These are phyloP conservation scores for Drosophila subobscura DNA, from an alignment of 1,140 invertebrate species.

Conservation along the genomic window DNA sequence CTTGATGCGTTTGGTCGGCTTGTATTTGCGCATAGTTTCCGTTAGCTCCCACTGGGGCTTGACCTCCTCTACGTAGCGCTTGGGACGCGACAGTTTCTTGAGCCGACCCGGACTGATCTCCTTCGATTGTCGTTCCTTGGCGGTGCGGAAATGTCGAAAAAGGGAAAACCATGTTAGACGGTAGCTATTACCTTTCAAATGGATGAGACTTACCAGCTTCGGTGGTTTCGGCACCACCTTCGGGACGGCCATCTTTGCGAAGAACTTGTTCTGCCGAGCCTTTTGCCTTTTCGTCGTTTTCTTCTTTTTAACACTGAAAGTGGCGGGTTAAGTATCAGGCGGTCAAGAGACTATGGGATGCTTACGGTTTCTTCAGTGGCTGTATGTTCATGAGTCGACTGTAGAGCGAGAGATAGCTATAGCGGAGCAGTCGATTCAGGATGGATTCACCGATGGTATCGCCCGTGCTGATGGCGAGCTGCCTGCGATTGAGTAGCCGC, in stretches of 20 bases:
- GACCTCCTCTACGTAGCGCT: slow-evolving; percentile 23
- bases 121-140: slow-evolving; percentile 39
- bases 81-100: slow-evolving; percentile 54
- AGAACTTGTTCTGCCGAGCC: slow-evolving; percentile 24
- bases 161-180: not conserved
- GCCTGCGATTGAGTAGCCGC: slow-evolving; percentile 38
- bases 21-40: slow-evolving; percentile 41
- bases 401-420: slow-evolving; percentile 70
- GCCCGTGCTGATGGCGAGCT: slow-evolving; percentile 24
- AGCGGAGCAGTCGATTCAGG: slow-evolving; percentile 67
- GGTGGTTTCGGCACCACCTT: slow-evolving; percentile 39
- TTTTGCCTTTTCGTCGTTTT: slow-evolving; percentile 44
- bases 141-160: too few species aligned
- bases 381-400: slow-evolving; percentile 66
- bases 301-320: slow-evolving; percentile 50
- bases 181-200: not conserved
- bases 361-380: slow-evolving; percentile 57
- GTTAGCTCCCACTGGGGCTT: slow-evolving; percentile 66
- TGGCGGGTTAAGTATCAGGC: not conserved
- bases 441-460: slow-evolving; percentile 59
- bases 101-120: slow-evolving; percentile 31
- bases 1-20: slow-evolving; percentile 56
- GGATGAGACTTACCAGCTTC: slow-evolving; percentile 43
- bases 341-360: not conserved
- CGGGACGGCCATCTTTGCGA: slow-evolving; percentile 52